Evolutionary conservation across 64 coral and sea anemone genomes (phyloP), one percentile per base, ranked within the genome.

Genomic region (Actinia tenebrosa): DNA sequence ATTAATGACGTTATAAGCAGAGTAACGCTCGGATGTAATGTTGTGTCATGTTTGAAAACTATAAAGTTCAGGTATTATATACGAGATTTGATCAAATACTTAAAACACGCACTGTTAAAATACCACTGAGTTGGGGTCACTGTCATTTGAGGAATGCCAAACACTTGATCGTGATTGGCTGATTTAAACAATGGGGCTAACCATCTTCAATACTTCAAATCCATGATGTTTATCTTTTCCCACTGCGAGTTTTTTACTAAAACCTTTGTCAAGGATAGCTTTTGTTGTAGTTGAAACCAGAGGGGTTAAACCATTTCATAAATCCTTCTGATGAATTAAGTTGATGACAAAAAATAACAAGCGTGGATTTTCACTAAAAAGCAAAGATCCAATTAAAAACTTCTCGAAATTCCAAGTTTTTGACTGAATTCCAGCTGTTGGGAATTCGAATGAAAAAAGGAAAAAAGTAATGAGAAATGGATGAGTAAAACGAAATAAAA

Each of bases 81-180:
- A 75, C 27, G 69, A 75, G 69, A 75, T 75, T 75, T 75, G 69
- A 75, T 75, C 69, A 75, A 75, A 66, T 66, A 75, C 69, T 75
- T 75, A 25, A 3, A 30, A 37, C 42, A 75, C 25, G 69, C 69
- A 25, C n/a, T 75, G 69, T 30, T 25, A 42, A 75, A 75, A 75
- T 75, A 75, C 27, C 69, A 75, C 69, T 75, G 79, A 81, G 79
- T 45, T 25, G 79, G 5, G 44, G 44, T 81, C 50, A 45, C 50
- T 81, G 79, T 53, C 79, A 81, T 81, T 53, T 81, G 44, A 50
- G 79, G 79, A 81, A 81, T 81, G 79, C 27, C 44, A 53, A 45
- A 50, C 7, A 81, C 0, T 15, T 50, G 44, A 44, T 10, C 8
- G 43, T 81, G 79, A 81, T 81, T 81, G 79, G 79, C 23, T 16